Percentiles rank a stretch among this genome's conserved stretches.
Conservation (phyloP, 2,113 vertebrate genomes). For the Phaetusa simplex region DNA sequence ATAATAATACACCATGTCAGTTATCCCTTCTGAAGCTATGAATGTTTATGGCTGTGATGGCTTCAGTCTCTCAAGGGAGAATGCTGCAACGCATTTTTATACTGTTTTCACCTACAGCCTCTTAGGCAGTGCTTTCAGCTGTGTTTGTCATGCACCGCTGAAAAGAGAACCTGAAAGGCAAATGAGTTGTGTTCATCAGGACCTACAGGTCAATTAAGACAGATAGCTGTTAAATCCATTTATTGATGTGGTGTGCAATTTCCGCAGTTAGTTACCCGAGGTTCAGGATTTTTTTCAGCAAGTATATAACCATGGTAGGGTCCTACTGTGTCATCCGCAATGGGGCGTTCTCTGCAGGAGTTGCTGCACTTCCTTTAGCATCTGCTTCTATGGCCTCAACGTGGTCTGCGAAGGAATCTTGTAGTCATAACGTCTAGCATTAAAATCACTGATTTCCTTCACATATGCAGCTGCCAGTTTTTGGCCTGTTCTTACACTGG, state of each 20-base stretch:
- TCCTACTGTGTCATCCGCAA: not conserved
- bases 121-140: not conserved
- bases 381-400: not conserved
- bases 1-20: not conserved
- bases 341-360: not conserved
- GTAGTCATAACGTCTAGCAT: not conserved
- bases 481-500: not conserved
- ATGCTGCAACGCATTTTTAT: not conserved
- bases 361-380: not conserved
- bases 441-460: not conserved
- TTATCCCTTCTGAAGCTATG: not conserved
- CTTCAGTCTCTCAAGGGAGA: not conserved
- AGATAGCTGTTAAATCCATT: not conserved
- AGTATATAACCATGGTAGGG: not conserved
- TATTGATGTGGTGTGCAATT: not conserved
- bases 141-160: not conserved
- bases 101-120: not conserved
- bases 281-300: rapidly evolving
- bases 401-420: not conserved
- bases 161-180: not conserved
- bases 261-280: not conserved
- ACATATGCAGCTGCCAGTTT: not conserved
- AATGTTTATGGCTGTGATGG: not conserved
- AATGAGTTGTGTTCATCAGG: not conserved
- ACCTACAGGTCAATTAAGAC: not conserved